phyloP scores from a whole-genome alignment of 2,888 invertebrate genomes.

The Chironomus tentans region DNA sequence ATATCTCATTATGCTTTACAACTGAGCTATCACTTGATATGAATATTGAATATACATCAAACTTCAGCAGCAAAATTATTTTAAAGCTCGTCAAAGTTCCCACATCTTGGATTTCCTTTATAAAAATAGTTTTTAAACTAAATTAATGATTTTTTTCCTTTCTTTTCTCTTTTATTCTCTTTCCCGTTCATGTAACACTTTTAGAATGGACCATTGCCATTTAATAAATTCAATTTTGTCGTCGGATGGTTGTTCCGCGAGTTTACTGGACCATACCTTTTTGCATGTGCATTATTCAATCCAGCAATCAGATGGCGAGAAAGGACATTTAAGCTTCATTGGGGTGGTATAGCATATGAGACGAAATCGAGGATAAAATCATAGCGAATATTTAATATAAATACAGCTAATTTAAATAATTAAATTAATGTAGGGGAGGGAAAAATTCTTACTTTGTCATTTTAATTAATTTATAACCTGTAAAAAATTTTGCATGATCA shows the following conservation, averaged over 20 bases:
- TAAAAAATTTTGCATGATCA: neutral
- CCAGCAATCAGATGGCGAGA: conserved; percentile 91
- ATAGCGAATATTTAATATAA: conserved; percentile 25
- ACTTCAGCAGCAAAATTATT: too few relatives aligned
- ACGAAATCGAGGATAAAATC: conserved; percentile 63
- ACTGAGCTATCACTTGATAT: too few relatives aligned
- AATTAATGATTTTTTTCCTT: neutral
- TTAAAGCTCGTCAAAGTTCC: too few relatives aligned
- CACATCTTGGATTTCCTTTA: too few relatives aligned
- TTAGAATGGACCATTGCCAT: conserved; percentile 83
- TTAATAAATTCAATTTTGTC: conserved; percentile 90
- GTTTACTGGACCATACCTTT: conserved; percentile 78
- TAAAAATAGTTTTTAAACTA: too few relatives aligned
- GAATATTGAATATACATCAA: too few relatives aligned
- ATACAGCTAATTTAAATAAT: neutral
- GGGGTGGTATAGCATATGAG: conserved; percentile 93
- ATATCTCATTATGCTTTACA: too few relatives aligned
- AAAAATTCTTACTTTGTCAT: neutral
- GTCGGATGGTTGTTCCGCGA: conserved; percentile 93
- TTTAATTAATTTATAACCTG: neutral
- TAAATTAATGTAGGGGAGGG: neutral
- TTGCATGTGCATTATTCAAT: conserved; percentile 75
- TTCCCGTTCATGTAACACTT: conserved; percentile 32
- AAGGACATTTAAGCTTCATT: conserved; percentile 79
- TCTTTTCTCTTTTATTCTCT: neutral